Conservation (phyloP, 2,797 vertebrate genomes). For the Margarornis squamiger region DNA sequence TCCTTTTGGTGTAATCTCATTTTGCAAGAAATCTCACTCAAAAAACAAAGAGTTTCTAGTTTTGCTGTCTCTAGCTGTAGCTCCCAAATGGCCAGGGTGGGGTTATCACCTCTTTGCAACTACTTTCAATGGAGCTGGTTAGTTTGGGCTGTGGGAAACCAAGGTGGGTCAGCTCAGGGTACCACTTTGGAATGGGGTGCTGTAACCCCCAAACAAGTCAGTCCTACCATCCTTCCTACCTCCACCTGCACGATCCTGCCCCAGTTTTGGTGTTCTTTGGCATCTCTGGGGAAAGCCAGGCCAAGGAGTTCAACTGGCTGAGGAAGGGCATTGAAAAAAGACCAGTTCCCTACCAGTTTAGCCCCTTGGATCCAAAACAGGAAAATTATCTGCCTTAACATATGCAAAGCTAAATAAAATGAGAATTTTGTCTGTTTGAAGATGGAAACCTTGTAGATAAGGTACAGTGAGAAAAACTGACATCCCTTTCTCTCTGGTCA, state of each 20-base stretch:
- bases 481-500: background rate
- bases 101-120: background rate
- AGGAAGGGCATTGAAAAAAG: background rate
- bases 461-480: background rate
- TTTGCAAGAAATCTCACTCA: background rate
- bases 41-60: background rate
- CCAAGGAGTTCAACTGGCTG: background rate
- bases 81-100: background rate
- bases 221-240: background rate
- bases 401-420: background rate
- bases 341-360: background rate
- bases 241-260: background rate
- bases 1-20: background rate
- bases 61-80: background rate
- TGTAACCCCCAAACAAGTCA: background rate
- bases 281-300: background rate
- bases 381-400: background rate
- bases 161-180: background rate
- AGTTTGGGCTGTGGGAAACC: background rate
- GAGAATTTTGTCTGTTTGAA: background rate
- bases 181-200: accelerated
- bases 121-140: background rate
- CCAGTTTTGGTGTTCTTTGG: background rate
- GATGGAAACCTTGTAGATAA: background rate
- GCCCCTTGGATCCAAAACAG: background rate